phyloP scores from a whole-genome alignment of 2,888 invertebrate species.

The Hofmannophila pseudospretella region DNA sequence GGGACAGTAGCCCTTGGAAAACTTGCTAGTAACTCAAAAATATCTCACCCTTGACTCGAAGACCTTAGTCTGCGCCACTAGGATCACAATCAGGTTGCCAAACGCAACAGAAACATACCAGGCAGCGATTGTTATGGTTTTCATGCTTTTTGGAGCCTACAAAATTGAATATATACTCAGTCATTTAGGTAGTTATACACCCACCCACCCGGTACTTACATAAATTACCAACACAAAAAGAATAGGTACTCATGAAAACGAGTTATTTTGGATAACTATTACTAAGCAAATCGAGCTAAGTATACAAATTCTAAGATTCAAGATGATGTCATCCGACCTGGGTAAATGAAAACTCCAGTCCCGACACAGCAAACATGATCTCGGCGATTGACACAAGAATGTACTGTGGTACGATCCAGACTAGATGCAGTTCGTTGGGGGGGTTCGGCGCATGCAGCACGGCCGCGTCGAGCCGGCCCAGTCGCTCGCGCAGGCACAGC shows the following conservation, averaged over 20 bases:
- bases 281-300: no score
- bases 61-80: conserved; percentile 82
- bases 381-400: conserved; percentile 88
- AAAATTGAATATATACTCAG: no score
- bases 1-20: no score
- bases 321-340: no score
- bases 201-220: no score
- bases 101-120: conserved; percentile 90
- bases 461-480: conserved; percentile 70
- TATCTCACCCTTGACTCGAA: conserved; percentile 84
- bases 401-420: conserved; percentile 89
- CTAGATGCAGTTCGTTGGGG: conserved; percentile 82
- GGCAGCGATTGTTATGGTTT: conserved; percentile 89
- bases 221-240: no score
- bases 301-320: no score
- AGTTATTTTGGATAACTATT: no score
- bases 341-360: conserved; percentile 89
- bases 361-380: conserved; percentile 90
- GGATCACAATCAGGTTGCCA: conserved; percentile 88
- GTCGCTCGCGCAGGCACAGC: conserved; percentile 71
- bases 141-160: conserved; percentile 89
- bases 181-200: no score
- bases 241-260: no score
- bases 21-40: no score
- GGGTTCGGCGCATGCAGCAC: conserved; percentile 79